Percentiles rank a stretch among this genome's conserved stretches.
phyloP scores from a whole-genome alignment of 2,888 invertebrate genomes.

The Isoperla grammatica region DNA sequence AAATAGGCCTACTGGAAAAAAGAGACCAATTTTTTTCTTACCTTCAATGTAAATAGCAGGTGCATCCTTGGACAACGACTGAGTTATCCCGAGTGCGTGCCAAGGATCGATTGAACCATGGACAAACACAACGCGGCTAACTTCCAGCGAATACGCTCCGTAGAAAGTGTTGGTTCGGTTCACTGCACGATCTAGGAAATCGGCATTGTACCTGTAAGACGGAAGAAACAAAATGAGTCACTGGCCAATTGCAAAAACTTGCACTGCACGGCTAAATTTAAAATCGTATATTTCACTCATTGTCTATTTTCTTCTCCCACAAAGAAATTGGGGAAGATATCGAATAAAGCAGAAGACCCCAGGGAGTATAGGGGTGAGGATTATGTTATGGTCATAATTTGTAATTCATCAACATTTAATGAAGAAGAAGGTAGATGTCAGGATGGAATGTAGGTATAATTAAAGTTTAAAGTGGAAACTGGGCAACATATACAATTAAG shows the following conservation, averaged over 20 bases:
- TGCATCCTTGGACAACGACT: slow-evolving; percentile 50
- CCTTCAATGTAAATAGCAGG: slow-evolving; percentile 73
- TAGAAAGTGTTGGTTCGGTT: slow-evolving; percentile 72
- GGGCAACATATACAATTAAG: too few relatives aligned
- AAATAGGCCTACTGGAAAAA: too few relatives aligned
- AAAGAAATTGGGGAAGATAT: background rate
- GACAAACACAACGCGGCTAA: slow-evolving; percentile 71
- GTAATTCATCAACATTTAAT: too few relatives aligned
- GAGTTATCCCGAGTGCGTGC: slow-evolving; percentile 71
- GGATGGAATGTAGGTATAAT: too few relatives aligned
- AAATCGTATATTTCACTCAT: background rate
- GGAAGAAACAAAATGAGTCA: background rate
- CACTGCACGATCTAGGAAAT: slow-evolving; percentile 57
- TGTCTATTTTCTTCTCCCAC: too few relatives aligned
- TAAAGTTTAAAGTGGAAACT: too few relatives aligned
- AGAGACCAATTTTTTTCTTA: too few relatives aligned
- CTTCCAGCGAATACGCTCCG: slow-evolving; percentile 65
- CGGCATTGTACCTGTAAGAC: slow-evolving; percentile 51
- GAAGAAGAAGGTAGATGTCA: too few relatives aligned
- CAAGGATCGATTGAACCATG: slow-evolving; percentile 88
- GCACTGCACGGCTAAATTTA: background rate
- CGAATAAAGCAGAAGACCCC: background rate
- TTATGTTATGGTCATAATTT: too few relatives aligned
- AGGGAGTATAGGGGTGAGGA: too few relatives aligned
- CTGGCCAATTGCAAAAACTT: background rate